Conservation (phyloP, 1,140 invertebrate species). For the Philopotamus ludificatus region DNA sequence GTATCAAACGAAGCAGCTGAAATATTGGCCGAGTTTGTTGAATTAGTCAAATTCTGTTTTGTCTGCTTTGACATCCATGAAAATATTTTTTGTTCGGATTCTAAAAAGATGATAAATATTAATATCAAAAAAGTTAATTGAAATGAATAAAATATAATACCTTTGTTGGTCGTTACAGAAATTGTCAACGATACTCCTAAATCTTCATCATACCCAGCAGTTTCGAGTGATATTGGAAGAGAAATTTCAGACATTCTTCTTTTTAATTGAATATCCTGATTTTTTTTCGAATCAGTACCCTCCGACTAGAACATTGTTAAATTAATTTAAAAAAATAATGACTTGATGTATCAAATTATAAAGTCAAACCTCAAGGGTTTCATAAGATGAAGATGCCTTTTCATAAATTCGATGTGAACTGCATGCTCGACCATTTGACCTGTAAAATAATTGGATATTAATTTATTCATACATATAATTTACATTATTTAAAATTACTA, state of each 20-base stretch:
- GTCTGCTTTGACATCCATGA: background rate
- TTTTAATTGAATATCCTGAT: too few species aligned
- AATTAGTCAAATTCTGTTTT: background rate
- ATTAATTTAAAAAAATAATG: too few species aligned
- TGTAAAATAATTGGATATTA: too few species aligned
- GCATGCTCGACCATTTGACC: too few species aligned
- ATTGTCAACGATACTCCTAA: background rate
- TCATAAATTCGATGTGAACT: too few species aligned
- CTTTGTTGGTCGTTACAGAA: background rate
- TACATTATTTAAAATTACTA: too few species aligned
- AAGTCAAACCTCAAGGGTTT: too few species aligned
- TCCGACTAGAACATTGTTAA: too few species aligned
- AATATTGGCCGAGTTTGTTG: background rate
- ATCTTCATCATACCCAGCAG: background rate
- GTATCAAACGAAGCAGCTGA: background rate
- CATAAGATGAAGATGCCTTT: too few species aligned
- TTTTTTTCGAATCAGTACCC: too few species aligned
- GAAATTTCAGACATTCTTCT: background rate
- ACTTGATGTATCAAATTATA: too few species aligned
- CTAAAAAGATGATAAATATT: background rate
- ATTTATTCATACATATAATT: too few species aligned
- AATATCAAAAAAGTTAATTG: background rate
- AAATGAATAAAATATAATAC: background rate
- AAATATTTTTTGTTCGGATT: background rate
- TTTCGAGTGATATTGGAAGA: background rate